Conservation (phyloP, 2,113 vertebrate genomes). For the Sylvietta virens region DNA sequence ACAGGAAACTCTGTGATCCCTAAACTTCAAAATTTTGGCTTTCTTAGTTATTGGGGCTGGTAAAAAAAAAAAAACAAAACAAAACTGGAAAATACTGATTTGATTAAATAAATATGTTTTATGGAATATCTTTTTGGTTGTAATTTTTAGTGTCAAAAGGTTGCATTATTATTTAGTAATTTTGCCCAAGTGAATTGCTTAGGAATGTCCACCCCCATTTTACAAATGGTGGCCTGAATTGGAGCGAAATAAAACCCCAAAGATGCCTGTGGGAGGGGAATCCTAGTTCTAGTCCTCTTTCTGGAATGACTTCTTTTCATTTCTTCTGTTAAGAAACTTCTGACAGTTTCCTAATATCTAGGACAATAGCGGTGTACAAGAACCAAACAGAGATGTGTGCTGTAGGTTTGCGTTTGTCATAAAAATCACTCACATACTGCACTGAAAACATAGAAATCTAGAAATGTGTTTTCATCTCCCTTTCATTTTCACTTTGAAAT, state of each 20-base stretch:
- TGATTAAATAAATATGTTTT: neutral
- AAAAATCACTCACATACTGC: neutral
- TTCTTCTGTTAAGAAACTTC: neutral
- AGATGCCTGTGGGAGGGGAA: neutral
- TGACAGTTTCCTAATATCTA: neutral
- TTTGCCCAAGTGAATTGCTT: neutral
- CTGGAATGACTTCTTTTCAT: neutral
- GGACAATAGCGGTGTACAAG: neutral
- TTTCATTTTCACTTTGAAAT: neutral
- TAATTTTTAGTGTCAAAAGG: neutral
- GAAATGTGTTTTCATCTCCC: neutral
- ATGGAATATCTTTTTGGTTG: neutral
- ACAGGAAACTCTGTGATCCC: neutral
- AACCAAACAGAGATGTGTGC: neutral
- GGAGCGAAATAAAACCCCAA: neutral
- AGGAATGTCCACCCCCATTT: accelerated
- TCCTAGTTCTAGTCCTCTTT: neutral
- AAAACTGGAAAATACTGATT: neutral
- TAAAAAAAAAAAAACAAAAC: neutral
- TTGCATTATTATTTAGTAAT: neutral
- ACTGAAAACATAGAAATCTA: neutral
- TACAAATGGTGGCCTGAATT: neutral
- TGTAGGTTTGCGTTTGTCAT: neutral
- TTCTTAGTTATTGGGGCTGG: neutral
- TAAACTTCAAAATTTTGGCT: neutral